Percentiles rank a stretch among this genome's conserved stretches.
Conservation (phyloP, 2,888 invertebrate species). For the Drosophila tripunctata region DNA sequence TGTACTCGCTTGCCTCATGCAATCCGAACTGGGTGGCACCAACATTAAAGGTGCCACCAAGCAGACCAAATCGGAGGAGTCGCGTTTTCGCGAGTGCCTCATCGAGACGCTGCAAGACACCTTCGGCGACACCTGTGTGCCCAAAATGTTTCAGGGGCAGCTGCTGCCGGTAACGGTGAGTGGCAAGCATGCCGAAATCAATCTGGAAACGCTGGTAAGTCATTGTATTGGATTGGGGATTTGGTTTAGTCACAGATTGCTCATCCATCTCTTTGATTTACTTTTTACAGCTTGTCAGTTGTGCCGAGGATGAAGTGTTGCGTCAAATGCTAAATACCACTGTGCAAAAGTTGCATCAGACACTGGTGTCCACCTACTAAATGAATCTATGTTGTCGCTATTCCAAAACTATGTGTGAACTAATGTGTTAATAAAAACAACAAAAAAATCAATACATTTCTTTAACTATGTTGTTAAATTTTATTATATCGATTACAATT, state of each 20-base stretch:
- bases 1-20: slow-evolving; percentile 93
- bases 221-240: neutral
- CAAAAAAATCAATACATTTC: too few species aligned
- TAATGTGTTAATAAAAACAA: too few species aligned
- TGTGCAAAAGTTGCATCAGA: slow-evolving; percentile 92
- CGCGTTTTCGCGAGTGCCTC: slow-evolving; percentile 92
- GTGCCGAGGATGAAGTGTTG: slow-evolving; percentile 91
- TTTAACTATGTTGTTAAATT: slow-evolving; percentile 22
- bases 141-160: slow-evolving; percentile 96
- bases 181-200: slow-evolving; percentile 93
- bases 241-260: too few species aligned
- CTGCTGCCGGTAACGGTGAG: slow-evolving; percentile 93
- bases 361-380: slow-evolving; percentile 86
- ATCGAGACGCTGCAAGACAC: slow-evolving; percentile 89
- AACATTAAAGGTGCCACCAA: slow-evolving; percentile 87
- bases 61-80: slow-evolving; percentile 91
- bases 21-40: slow-evolving; percentile 90
- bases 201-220: slow-evolving; percentile 88
- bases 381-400: neutral
- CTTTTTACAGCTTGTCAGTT: slow-evolving; percentile 89
- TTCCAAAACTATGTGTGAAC: slow-evolving; percentile 30
- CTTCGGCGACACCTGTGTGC: slow-evolving; percentile 97
- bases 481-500: slow-evolving; percentile 27
- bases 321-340: slow-evolving; percentile 94
- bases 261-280: too few species aligned